phyloP scores from a whole-genome alignment of 1,140 invertebrate genomes.

The Macrocentrus cingulum region DNA sequence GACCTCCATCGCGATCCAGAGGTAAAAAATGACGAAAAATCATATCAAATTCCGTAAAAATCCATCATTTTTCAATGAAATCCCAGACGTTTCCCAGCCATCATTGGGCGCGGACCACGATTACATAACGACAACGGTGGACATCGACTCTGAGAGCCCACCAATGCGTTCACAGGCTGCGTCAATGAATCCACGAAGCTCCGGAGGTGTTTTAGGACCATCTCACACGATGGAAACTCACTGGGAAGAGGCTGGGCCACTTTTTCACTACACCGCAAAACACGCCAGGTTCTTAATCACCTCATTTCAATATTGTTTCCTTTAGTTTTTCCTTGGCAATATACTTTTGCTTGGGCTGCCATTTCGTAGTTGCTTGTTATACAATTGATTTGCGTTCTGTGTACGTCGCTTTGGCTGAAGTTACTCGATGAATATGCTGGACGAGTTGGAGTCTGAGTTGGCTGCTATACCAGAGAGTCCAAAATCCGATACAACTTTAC shows the following conservation, averaged over 20 bases:
- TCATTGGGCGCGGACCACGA: conserved; percentile 71
- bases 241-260: conserved; percentile 66
- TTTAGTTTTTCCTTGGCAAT: conserved; percentile 1
- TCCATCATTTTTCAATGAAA: conserved; percentile 3
- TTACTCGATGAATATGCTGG: conserved; percentile 75
- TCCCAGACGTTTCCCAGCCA: conserved; percentile 72
- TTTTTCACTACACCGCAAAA: conserved; percentile 49
- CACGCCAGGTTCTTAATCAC: conserved; percentile 40
- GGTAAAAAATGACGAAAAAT: conserved; percentile 55
- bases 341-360: neutral
- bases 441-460: conserved; percentile 83
- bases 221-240: conserved; percentile 68
- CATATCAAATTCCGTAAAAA: conserved; percentile 2
- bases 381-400: conserved; percentile 44
- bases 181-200: conserved; percentile 48
- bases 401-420: conserved; percentile 52
- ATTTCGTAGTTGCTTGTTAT: conserved; percentile 33
- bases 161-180: conserved; percentile 45
- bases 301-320: too few relatives aligned
- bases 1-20: conserved; percentile 68
- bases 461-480: conserved; percentile 86
- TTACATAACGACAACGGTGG: conserved; percentile 51
- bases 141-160: conserved; percentile 56
- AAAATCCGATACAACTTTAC: conserved; percentile 78
- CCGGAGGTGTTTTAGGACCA: conserved; percentile 44